A percentile compares a stretch with the other conserved stretches of the same genome.
Evolutionary conservation across 2,888 invertebrate species (phyloP).

Genomic region (Platynereis dumerilii): DNA sequence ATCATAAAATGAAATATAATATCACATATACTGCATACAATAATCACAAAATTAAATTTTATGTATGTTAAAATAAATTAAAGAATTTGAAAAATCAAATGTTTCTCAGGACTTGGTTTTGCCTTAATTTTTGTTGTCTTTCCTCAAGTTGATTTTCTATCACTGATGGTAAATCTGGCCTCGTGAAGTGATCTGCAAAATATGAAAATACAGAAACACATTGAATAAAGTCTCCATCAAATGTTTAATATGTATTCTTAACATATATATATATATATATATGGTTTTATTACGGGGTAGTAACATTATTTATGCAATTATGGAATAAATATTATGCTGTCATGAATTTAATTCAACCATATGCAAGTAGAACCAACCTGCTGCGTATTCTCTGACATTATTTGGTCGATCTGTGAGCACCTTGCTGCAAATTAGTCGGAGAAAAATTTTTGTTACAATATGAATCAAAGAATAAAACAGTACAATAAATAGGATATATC

Average conservation of each 20-base stretch:
- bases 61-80: too few species aligned
- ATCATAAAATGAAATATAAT: too few species aligned
- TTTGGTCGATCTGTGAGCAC: constrained; percentile 53
- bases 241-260: too few species aligned
- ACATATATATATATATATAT: too few species aligned
- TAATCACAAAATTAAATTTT: too few species aligned
- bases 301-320: too few species aligned
- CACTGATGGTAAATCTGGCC: constrained; percentile 42
- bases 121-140: constrained; percentile 12
- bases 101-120: constrained; percentile 15
- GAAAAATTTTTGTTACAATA: neutral
- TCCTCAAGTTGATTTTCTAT: constrained; percentile 45
- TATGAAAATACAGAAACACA: neutral
- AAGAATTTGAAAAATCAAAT: constrained; percentile 2
- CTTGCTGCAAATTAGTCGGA: constrained; percentile 44
- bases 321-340: too few species aligned
- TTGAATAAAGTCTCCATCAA: neutral
- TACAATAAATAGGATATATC: too few species aligned
- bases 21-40: too few species aligned
- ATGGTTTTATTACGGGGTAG: too few species aligned
- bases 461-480: too few species aligned
- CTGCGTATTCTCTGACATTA: constrained; percentile 59
- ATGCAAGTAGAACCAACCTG: constrained; percentile 44
- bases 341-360: neutral
- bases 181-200: constrained; percentile 49